Percentiles rank a stretch among this genome's conserved stretches.
These are phyloP conservation scores for Aphrocallistes beatrix DNA, from an alignment of 37 sponge, comb jelly and placozoan genomes.

Conservation along the genomic window DNA sequence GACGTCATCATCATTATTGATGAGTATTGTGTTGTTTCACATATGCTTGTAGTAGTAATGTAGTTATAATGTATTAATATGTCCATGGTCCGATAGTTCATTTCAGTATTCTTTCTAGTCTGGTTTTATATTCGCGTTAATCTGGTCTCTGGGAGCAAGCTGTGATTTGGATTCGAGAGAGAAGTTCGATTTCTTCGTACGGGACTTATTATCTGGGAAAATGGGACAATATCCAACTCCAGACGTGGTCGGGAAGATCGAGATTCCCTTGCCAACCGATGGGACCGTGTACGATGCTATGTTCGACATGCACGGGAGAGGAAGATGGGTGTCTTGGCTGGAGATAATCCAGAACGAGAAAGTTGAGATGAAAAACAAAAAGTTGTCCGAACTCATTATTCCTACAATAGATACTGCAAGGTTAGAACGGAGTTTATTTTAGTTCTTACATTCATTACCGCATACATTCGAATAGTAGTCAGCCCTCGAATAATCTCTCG, in stretches of 20 bases:
- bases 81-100: no score
- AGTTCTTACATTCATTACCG: no score
- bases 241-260: slow-evolving; percentile 64
- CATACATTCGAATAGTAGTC: no score
- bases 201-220: slow-evolving; percentile 58
- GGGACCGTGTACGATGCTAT: slow-evolving; percentile 78
- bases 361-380: slow-evolving; percentile 43
- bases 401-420: slow-evolving; percentile 86
- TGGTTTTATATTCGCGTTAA: slow-evolving; percentile 58
- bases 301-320: slow-evolving; percentile 85
- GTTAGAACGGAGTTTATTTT: no score
- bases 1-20: no score
- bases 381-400: slow-evolving; percentile 81
- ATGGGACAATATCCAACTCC: slow-evolving; percentile 39
- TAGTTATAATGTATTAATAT: no score
- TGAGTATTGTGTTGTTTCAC: no score
- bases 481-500: no score
- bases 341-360: slow-evolving; percentile 56
- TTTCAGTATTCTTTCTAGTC: slow-evolving; percentile 42
- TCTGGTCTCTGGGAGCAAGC: slow-evolving; percentile 86
- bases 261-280: slow-evolving; percentile 73
- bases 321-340: slow-evolving; percentile 93
- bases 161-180: slow-evolving; percentile 56
- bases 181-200: slow-evolving; percentile 65
- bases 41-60: no score